phyloP scores from a whole-genome alignment of 2,113 vertebrate genomes.

The Thamnophis sirtalis region DNA sequence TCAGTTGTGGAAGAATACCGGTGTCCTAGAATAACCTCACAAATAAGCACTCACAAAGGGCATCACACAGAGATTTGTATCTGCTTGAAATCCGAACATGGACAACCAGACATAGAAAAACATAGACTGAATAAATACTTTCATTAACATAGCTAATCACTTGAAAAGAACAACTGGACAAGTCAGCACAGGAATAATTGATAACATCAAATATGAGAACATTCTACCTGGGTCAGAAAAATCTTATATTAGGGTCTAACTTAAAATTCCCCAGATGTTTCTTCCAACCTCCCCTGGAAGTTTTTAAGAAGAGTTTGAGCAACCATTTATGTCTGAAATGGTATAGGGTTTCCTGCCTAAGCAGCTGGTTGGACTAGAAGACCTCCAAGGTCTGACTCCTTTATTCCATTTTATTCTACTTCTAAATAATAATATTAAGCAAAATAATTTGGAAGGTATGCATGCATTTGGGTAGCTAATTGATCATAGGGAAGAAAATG shows the following conservation, averaged over 20 bases:
- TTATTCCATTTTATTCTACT: too few relatives aligned
- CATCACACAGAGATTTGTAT: neutral
- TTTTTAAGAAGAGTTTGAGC: too few relatives aligned
- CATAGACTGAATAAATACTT: neutral
- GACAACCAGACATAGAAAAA: neutral
- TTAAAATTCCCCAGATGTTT: neutral
- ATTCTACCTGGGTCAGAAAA: slow-evolving; percentile 36
- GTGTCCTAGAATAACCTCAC: neutral
- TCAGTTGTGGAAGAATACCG: too few relatives aligned
- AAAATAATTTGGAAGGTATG: neutral
- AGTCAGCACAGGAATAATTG: slow-evolving; percentile 12
- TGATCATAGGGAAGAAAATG: too few relatives aligned
- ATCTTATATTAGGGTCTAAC: neutral
- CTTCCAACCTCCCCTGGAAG: too few relatives aligned
- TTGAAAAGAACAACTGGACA: neutral
- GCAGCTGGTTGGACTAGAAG: too few relatives aligned
- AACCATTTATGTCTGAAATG: too few relatives aligned
- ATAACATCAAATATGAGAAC: neutral
- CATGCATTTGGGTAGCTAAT: neutral
- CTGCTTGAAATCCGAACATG: neutral
- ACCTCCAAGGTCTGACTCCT: too few relatives aligned
- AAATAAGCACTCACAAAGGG: neutral
- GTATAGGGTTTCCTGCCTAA: too few relatives aligned
- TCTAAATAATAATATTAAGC: neutral
- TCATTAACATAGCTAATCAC: neutral